Base-by-base conservation (phyloP, 2,113 vertebrate genomes). In the Dasypus novemcinctus region DNA sequence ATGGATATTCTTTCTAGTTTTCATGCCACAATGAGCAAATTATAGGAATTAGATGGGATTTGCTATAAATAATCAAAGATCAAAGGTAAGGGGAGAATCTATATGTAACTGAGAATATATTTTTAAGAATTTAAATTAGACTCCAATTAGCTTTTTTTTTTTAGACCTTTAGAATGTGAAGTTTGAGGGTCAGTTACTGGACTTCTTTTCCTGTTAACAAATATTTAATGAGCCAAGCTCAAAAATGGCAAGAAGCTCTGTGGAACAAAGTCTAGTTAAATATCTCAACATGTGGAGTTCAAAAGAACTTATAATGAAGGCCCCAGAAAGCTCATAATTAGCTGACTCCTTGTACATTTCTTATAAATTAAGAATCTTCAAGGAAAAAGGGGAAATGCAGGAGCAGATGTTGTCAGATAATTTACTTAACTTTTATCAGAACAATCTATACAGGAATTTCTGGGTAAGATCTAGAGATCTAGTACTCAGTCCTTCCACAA, bases 111-210 rank as follows among this genome's bases (percentile, higher is more conserved):
- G 12, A 59, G 21, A 79, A 79, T 87, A 75, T 10, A 49, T 61
- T 83, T 94, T 93, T 72, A 13, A 64, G 31, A 78, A 81, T 95
- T 93, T 89, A 93, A 92, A 94, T 69, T 92, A 91, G 59, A 78
- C 7, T 94, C 31, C 31, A 87, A 13, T 94, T 94, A 88, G 29
- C 29, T 92, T 88, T 78, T 91, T 57, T 90, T 90, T 64, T 66
- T 90, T 79, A 64, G 36, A 31, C 8, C n/a, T 76, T 95, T 76
- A 76, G 41, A 83, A 64, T n/a, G 23, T 80, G 57, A 88, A 43
- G 4, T 92, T 87, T 21, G 25, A 33, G 20, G 5, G 23, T 93
- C 52, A 83, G 38, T 85, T 27, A 76, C 1, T 12, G 76, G 29
- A 72, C 17, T 89, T 80, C n/a, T 76, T 31, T 91, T 20, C 20